Evolutionary conservation across 2,113 vertebrate species (phyloP), one percentile per base, ranked within the genome.

Genomic region (Prunella fulvescens): DNA sequence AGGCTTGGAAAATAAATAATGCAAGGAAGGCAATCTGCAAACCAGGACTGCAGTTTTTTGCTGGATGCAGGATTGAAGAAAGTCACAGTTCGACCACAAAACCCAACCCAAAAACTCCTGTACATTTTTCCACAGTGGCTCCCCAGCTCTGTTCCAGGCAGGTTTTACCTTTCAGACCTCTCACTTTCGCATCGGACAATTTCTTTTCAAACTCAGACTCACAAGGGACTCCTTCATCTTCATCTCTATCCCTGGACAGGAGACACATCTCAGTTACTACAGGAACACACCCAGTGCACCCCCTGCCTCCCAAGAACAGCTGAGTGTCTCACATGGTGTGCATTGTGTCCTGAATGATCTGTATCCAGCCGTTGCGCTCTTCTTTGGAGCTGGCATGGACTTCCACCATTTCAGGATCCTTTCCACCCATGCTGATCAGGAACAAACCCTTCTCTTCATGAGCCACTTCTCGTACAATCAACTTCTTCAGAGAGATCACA

Each of bases 361-460:
- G 98, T 86, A 99, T 99, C 99, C 99, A 99, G 90, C 98, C 98
- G 40, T 99, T 99, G 8, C 99, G 98, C 69, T 99, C 99, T 28
- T 99, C 99, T 83, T 98, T 99, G 54, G 99, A 99, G 97, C 98
- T 98, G 90, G 99, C 98, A 12, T 99, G 98, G 18, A 99, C 98
- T 90, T 99, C 99, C 93, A 99, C 98, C 99, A 99, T 99, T 97
- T 99, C 99, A 0, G 99, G 99, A 58, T 98, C 98, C 79, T 98
- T 98, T 7, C 97, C 98, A 62, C 98, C 99, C 40, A 98, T 98
- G 15, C 99, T 99, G 97, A 99, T 99, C 65, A 99, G 98, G 95
- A 99, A 99, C 42, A 99, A 98, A 26, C 98, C 99, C 42, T 98
- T 99, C 95, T 99, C 99, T 91, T 99, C 99, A n/a, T 99, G 99